A percentile compares a stretch with the other conserved stretches of the same genome.
Conservation (phyloP, 2,113 vertebrate species). For the Trichomycterus rosablanca region DNA sequence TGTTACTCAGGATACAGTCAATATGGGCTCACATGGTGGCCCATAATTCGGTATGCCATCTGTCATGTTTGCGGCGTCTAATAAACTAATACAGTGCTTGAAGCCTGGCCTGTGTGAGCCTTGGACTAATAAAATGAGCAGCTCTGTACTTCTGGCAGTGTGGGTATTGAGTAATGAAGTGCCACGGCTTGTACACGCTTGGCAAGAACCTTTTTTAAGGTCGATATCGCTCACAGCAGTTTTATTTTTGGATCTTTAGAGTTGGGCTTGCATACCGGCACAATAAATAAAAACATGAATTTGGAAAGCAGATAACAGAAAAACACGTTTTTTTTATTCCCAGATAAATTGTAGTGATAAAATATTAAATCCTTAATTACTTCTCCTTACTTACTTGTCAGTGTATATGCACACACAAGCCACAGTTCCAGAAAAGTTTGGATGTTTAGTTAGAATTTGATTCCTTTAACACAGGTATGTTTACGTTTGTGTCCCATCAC, state of each 20-base stretch:
- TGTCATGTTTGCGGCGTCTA: slow-evolving; percentile 28
- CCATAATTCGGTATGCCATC: slow-evolving; percentile 39
- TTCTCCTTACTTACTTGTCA: too few species aligned
- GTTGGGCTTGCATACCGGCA: slow-evolving; percentile 30
- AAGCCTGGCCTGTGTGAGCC: slow-evolving; percentile 6
- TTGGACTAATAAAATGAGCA: slow-evolving; percentile 23
- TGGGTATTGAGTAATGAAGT: slow-evolving; percentile 23
- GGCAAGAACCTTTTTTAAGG: slow-evolving; percentile 15
- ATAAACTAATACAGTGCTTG: slow-evolving; percentile 26
- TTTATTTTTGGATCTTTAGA: slow-evolving; percentile 46
- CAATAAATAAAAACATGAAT: too few species aligned
- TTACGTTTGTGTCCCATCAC: too few species aligned
- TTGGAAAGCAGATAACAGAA: too few species aligned
- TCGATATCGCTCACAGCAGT: slow-evolving; percentile 22
- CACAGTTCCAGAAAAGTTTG: too few species aligned
- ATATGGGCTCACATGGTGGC: slow-evolving; percentile 30
- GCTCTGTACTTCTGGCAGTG: slow-evolving; percentile 25
- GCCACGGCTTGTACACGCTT: slow-evolving; percentile 23
- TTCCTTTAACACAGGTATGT: too few species aligned
- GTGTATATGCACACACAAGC: too few species aligned
- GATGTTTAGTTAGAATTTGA: too few species aligned
- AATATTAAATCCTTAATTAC: too few species aligned
- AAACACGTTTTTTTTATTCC: too few species aligned
- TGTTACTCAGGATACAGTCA: slow-evolving; percentile 28
- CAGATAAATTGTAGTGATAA: too few species aligned